Conservation (phyloP, 2,888 invertebrate species). For the Tanytarsus gracilentus region DNA sequence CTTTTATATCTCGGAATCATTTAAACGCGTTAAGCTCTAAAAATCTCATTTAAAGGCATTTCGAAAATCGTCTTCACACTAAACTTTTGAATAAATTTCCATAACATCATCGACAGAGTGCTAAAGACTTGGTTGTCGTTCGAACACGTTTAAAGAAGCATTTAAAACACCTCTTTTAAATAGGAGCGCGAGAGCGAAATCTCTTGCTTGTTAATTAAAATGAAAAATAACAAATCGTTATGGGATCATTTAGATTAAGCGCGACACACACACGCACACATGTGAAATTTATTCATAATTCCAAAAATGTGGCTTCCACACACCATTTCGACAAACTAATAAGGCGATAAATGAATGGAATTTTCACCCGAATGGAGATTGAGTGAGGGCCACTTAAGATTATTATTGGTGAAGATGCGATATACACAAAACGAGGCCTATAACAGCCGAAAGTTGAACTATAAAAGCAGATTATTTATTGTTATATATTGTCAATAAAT, state of each 20-base stretch:
- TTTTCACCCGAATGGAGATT: neutral
- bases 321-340: neutral
- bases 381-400: neutral
- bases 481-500: constrained; percentile 22
- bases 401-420: neutral
- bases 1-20: too few species aligned
- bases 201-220: constrained; percentile 25
- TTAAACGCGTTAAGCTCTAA: neutral
- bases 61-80: neutral
- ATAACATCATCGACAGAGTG: too few species aligned
- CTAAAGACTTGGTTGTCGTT: too few species aligned
- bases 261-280: neutral
- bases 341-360: constrained; percentile 11
- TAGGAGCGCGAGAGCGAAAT: neutral
- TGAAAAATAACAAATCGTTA: constrained; percentile 22
- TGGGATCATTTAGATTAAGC: constrained; percentile 7
- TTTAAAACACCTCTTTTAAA: constrained; percentile 23
- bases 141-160: too few species aligned
- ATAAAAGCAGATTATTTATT: constrained; percentile 22
- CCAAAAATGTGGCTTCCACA: neutral
- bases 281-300: constrained; percentile 1
- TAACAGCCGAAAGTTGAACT: constrained; percentile 32
- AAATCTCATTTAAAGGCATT: neutral
- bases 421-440: too few species aligned
- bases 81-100: constrained; percentile 2